Conservation (phyloP, 2,113 vertebrate genomes). For the Calyptommatus sinebrachiatus region DNA sequence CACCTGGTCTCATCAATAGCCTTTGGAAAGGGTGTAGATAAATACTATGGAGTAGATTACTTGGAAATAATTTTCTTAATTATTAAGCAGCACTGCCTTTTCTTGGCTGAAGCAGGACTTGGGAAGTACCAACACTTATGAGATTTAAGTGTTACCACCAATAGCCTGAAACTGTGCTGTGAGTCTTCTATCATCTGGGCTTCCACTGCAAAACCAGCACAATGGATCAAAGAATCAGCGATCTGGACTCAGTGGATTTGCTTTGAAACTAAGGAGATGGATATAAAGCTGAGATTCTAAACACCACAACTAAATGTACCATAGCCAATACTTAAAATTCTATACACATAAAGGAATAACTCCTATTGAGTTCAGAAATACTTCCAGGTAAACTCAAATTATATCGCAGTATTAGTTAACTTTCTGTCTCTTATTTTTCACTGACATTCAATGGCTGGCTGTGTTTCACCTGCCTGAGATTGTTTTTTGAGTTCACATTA, state of each 20-base stretch:
- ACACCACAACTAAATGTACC: neutral
- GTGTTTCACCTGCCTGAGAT: neutral
- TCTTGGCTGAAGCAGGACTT: no score
- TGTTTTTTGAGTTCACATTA: neutral
- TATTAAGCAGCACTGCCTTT: no score
- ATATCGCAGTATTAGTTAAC: neutral
- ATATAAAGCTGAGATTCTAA: neutral
- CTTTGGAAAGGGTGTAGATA: no score
- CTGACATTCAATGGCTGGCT: neutral
- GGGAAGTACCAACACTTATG: no score
- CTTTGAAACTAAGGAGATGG: neutral
- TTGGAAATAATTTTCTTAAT: no score
- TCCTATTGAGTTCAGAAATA: neutral
- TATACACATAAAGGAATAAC: neutral
- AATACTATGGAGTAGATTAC: no score
- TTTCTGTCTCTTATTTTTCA: neutral
- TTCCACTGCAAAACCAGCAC: neutral
- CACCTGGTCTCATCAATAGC: no score
- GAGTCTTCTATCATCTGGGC: neutral
- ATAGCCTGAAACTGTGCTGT: no score
- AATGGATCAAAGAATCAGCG: neutral
- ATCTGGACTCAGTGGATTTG: neutral
- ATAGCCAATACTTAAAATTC: neutral
- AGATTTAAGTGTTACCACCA: no score
- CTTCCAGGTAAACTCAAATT: neutral